Base-by-base conservation (phyloP, 2,888 invertebrate species). In the Drosophila mimetica region DNA sequence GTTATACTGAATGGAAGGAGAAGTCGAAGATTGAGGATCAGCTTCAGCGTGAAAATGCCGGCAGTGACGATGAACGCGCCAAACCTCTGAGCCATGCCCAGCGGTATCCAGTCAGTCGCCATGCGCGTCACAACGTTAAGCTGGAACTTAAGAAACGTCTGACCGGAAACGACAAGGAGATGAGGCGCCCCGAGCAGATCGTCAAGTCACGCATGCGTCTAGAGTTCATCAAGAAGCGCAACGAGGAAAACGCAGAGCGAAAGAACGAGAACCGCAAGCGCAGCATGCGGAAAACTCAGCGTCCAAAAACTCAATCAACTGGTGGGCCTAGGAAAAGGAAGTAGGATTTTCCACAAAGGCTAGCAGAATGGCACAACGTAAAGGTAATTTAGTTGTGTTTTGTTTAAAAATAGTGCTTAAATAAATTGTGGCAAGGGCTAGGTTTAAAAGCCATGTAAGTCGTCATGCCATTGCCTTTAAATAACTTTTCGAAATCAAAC, bases 1-100 rank as follows among this genome's bases (percentile, higher is more conserved):
- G 96, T 25, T 98, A 98, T 92, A 94, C 94, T 70, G 94, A 95
- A 58, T 98, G 98, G 98, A 95, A 96, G 85, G 95, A 95, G 67
- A 95, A 95, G 81, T 95, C 94, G 0, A 92, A 92, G 78, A 90
- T 92, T 54, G 92, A 92, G 66, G 91, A 91, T 20, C 91, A 91
- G 67, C 25, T 90, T 44, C 88, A 89, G 44, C 89, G 87, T 25
- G 91, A 91, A 51, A 88, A 85, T 4, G 90, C 80, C 1, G 88
- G 74, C 69, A 91, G 90, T 74, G 89, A 89, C 53, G 89, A 89
- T 34, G 89, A 89, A 0, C 77, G 72, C 22, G 75, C 82, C n/a
- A 86, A 88, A 53, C 88, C 89, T 0, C 55, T 89, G 18, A 86
- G 90, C 6, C 89, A 90, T 37, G 82, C 76, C 6, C 88, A 90